Evolutionary conservation across 2,888 invertebrate species (phyloP).

Genomic region (Sericinus montela): DNA sequence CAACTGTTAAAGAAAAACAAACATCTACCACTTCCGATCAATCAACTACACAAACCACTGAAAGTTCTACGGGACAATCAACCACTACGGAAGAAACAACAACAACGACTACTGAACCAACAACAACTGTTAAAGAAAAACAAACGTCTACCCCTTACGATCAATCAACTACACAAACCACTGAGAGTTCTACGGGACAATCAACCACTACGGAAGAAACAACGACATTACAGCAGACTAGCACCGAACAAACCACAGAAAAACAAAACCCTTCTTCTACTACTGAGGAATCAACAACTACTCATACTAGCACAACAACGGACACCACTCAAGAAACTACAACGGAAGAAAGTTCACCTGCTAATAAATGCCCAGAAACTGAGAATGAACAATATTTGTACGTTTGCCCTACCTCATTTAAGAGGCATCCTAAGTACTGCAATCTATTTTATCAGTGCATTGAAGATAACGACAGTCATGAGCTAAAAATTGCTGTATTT

Average conservation of each 20-base stretch:
- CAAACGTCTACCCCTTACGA: conserved; percentile 22
- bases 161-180: conserved; percentile 23
- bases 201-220: conserved; percentile 31
- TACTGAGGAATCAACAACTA: conserved; percentile 29
- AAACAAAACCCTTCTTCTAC: conserved; percentile 27
- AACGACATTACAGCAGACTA: conserved; percentile 25
- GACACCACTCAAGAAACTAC: conserved; percentile 27
- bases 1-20: conserved; percentile 26
- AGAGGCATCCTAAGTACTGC: conserved; percentile 89
- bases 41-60: conserved; percentile 23
- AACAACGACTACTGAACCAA: conserved; percentile 26
- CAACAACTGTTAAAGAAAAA: conserved; percentile 25
- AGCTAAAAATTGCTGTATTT: conserved; percentile 86
- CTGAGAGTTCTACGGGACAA: conserved; percentile 22
- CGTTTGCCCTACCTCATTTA: conserved; percentile 90
- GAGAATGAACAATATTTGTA: conserved; percentile 85
- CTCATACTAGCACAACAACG: conserved; percentile 30
- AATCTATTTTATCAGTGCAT: conserved; percentile 92
- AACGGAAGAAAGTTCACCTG: conserved; percentile 36
- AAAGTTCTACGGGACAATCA: conserved; percentile 23
- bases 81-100: conserved; percentile 28
- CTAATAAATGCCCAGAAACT: conserved; percentile 74
- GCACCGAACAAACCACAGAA: conserved; percentile 23
- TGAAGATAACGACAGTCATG: conserved; percentile 80
- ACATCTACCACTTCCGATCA: conserved; percentile 22